phyloP scores from a whole-genome alignment of 2,113 vertebrate species.

The Capreolus pygargus region DNA sequence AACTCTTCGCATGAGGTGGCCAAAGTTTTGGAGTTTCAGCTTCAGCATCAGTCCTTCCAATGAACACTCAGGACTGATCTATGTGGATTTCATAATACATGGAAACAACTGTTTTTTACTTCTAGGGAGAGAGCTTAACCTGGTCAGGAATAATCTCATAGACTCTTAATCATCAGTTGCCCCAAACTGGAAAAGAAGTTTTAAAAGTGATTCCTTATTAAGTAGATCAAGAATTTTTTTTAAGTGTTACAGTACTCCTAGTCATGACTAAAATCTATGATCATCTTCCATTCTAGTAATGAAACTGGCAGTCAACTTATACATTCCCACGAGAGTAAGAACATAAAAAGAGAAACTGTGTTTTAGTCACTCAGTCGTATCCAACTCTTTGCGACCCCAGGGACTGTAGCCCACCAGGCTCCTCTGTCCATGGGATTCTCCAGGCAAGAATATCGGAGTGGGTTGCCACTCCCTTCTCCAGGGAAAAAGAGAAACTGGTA shows the following conservation, averaged over 20 bases:
- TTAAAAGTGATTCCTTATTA: not conserved
- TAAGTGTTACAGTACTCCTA: not conserved
- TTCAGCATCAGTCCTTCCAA: too few species aligned
- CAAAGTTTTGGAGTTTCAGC: too few species aligned
- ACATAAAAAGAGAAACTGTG: not conserved
- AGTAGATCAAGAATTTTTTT: not conserved
- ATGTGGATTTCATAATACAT: not conserved
- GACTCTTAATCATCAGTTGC: not conserved
- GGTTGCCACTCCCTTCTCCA: not conserved
- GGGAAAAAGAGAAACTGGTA: not conserved
- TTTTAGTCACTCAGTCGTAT: not conserved
- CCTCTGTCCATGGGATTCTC: not conserved
- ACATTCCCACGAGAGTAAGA: not conserved
- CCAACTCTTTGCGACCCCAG: not conserved
- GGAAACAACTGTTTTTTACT: not conserved
- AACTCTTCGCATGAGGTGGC: too few species aligned
- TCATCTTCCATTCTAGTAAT: constrained; percentile 15
- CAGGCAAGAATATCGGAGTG: accelerated
- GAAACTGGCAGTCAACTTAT: not conserved
- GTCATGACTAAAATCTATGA: not conserved
- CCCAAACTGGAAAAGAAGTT: not conserved
- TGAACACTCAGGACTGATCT: not conserved
- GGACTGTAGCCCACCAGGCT: not conserved
- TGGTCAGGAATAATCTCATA: not conserved
- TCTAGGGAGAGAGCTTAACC: not conserved